Conservation (phyloP, 2,797 vertebrate species). For the Leptodactylus fallax region DNA sequence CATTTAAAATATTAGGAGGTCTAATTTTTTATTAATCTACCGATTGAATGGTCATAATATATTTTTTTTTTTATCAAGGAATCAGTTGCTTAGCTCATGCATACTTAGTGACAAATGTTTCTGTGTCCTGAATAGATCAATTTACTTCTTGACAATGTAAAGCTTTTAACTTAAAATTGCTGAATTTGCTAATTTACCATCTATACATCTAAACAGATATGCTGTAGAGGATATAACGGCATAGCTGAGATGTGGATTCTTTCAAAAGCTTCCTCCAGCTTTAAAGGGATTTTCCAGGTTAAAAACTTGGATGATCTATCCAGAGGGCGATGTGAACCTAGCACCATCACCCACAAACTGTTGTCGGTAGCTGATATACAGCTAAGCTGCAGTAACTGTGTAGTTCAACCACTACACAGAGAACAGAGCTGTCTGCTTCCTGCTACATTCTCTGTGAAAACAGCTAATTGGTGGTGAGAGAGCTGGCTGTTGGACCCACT, state of each 20-base stretch:
- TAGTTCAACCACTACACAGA: no score
- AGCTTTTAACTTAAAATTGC: neutral
- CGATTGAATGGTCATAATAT: neutral
- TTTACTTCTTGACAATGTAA: neutral
- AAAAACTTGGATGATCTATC: no score
- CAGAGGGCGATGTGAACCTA: no score
- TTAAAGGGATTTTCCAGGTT: neutral
- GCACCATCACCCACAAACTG: no score
- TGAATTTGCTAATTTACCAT: neutral
- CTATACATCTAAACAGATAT: neutral
- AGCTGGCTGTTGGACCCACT: no score
- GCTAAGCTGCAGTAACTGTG: no score
- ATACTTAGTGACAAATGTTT: neutral
- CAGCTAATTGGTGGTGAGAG: no score
- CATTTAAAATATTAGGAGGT: constrained; percentile 1
- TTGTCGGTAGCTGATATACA: no score
- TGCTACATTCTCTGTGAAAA: no score
- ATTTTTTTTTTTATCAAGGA: constrained; percentile 4
- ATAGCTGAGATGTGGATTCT: neutral
- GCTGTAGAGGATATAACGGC: neutral
- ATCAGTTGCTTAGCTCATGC: no score
- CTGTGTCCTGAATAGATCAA: neutral
- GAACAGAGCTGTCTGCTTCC: no score
- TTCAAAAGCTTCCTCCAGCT: neutral
- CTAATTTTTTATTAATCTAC: constrained; percentile 19